A percentile compares a stretch with the other conserved stretches of the same genome.
phyloP scores from a whole-genome alignment of 2,113 vertebrate genomes.

The Cinclus cinclus region DNA sequence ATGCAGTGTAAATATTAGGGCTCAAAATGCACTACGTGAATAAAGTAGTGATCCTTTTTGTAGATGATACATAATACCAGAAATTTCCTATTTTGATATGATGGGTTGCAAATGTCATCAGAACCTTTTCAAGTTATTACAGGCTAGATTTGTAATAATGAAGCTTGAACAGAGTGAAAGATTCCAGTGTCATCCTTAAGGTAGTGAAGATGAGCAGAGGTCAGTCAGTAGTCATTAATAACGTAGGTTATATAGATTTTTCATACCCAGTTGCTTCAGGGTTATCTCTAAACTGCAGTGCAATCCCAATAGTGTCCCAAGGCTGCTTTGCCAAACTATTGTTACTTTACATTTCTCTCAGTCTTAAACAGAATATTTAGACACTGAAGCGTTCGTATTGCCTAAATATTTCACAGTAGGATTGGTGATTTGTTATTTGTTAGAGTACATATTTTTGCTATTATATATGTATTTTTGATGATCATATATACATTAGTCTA shows the following conservation, averaged over 20 bases:
- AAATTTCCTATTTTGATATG: background rate
- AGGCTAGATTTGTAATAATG: slow-evolving; percentile 3
- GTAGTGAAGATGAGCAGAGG: slow-evolving; percentile 56
- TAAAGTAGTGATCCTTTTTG: background rate
- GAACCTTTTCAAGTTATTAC: slow-evolving; percentile 6
- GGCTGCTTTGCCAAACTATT: background rate
- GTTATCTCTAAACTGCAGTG: slow-evolving; percentile 46
- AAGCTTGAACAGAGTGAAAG: slow-evolving; percentile 18
- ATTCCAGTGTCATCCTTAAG: slow-evolving; percentile 54
- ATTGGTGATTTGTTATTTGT: background rate
- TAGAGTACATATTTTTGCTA: background rate
- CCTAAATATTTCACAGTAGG: background rate
- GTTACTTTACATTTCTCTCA: background rate
- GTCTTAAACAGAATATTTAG: background rate
- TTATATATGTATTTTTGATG: background rate
- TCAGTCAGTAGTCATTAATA: slow-evolving; percentile 55
- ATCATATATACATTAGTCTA: background rate
- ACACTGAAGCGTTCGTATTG: background rate
- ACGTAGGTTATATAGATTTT: slow-evolving; percentile 48
- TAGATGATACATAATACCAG: background rate
- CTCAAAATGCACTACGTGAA: background rate
- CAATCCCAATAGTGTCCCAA: background rate
- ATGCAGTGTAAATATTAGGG: background rate
- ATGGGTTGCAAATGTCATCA: background rate
- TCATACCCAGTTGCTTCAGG: slow-evolving; percentile 1